Conservation (phyloP, 2,113 vertebrate genomes). For the Poeciliopsis retropinna region DNA sequence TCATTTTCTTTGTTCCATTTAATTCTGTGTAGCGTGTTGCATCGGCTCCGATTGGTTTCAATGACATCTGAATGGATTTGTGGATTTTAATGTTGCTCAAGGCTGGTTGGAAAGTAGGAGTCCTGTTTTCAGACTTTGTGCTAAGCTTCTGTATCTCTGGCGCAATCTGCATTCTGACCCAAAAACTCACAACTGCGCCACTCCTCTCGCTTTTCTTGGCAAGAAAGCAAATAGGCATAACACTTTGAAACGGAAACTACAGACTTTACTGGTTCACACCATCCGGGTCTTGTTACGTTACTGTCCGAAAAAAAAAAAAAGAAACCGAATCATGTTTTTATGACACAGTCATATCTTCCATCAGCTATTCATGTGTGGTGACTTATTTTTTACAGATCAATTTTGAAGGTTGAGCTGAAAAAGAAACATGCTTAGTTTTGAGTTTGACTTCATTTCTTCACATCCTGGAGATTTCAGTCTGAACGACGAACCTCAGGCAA, state of each 20-base stretch:
- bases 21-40: neutral
- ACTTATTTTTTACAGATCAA: conserved; percentile 25
- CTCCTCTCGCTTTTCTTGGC: neutral
- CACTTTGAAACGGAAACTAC: conserved; percentile 3
- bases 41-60: neutral
- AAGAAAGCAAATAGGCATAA: conserved; percentile 22
- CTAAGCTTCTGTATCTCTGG: neutral
- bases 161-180: conserved; percentile 3
- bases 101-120: neutral
- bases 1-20: neutral
- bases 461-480: conserved; percentile 38
- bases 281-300: conserved; percentile 18
- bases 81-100: neutral
- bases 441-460: conserved; percentile 17
- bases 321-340: neutral
- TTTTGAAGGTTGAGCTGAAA: conserved; percentile 20
- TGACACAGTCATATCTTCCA: conserved; percentile 16
- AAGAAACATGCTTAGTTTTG: conserved; percentile 29
- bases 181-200: neutral
- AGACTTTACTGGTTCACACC: neutral
- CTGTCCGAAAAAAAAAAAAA: conserved; percentile 17
- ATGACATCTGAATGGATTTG: neutral
- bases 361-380: conserved; percentile 13
- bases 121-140: conserved; percentile 1
- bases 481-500: conserved; percentile 68